Evolutionary conservation across 2,797 vertebrate species (phyloP), one percentile per base, ranked within the genome.

Genomic region (Onychomys leucogaster): DNA sequence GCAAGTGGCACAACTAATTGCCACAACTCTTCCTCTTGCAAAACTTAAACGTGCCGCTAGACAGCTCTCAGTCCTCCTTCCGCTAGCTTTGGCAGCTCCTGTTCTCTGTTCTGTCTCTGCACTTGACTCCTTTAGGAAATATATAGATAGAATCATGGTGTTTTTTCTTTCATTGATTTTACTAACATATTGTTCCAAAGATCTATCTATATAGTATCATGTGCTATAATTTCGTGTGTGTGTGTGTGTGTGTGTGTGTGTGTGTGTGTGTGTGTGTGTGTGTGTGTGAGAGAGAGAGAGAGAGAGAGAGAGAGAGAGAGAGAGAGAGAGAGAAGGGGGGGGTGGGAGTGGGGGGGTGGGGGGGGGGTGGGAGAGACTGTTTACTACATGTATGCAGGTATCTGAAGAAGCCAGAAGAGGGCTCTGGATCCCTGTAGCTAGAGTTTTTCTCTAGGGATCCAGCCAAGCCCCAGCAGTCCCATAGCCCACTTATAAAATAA

Each of bases 21-120:
- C 46, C n/a, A 90, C 65, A 91, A 88, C 49, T 73, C 41, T 87
- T 75, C 55, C 81, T 82, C 46, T 87, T 96, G 46, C 52, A 90
- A 92, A 96, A 81, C n/a, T 41, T 49, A 88, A 94, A 88, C n/a
- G 25, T 63, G 23, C 34, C 25, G 65, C 52, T 77, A 78, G 23
- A 61, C 37, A 14, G 43, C n/a, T 77, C 27, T 19, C n/a, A 25
- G 49, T 14, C 2, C 87, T 29, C 37, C 9, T 91, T 49, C 34
- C 16, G 19, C 21, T 5, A 43, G 67, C 52, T n/a, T 67, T 88
- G 43, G 59, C 41, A 85, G 73, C 52, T 32, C 52, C 41, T 46
- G 34, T 77, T 61, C 23, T 91, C 57, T 43, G 13, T 83, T 75
- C 59, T 82, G 55, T 83, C 69, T 78, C 61, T 94, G 17, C 75